Conservation (phyloP, 2,113 vertebrate species). For the Gambusia holbrooki region DNA sequence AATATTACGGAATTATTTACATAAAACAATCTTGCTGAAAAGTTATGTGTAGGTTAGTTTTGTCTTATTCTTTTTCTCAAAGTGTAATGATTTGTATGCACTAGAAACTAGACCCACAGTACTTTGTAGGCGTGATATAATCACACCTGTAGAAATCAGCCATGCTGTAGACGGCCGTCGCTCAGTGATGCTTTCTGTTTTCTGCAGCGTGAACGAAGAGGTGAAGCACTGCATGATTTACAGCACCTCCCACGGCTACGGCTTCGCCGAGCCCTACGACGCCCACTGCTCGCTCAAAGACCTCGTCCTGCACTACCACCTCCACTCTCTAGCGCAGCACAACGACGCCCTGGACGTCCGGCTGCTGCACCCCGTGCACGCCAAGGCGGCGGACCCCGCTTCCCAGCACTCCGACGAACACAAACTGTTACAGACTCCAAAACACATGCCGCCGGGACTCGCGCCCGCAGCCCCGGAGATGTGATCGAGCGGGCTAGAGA, state of each 20-base stretch:
- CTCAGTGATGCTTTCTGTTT: conserved; percentile 12
- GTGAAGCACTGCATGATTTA: conserved; percentile 98
- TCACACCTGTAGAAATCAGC: not conserved
- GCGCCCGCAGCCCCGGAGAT: conserved; percentile 75
- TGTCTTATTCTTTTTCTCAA: no score
- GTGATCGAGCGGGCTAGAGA: conserved; percentile 49
- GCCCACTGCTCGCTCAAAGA: conserved; percentile 92
- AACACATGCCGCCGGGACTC: conserved; percentile 65
- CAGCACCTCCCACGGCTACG: conserved; percentile 91
- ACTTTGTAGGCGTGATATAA: no score
- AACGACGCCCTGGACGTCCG: conserved; percentile 94
- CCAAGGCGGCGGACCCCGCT: conserved; percentile 82
- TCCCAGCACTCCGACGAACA: conserved; percentile 84
- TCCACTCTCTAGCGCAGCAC: conserved; percentile 93
- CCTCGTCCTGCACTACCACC: conserved; percentile 95
- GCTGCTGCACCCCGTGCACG: conserved; percentile 91
- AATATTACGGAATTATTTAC: no score
- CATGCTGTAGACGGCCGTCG: not conserved
- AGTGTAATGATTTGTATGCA: no score
- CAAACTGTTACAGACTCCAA: conserved; percentile 77
- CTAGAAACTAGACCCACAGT: no score
- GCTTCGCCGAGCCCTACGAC: conserved; percentile 95
- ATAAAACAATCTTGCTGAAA: no score
- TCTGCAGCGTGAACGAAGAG: conserved; percentile 88
- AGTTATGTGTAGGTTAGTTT: no score